Percentiles rank a stretch among this genome's conserved stretches.
These are phyloP conservation scores for Leptocoma aspasia DNA, from an alignment of 2,113 vertebrate species.

Conservation along the genomic window DNA sequence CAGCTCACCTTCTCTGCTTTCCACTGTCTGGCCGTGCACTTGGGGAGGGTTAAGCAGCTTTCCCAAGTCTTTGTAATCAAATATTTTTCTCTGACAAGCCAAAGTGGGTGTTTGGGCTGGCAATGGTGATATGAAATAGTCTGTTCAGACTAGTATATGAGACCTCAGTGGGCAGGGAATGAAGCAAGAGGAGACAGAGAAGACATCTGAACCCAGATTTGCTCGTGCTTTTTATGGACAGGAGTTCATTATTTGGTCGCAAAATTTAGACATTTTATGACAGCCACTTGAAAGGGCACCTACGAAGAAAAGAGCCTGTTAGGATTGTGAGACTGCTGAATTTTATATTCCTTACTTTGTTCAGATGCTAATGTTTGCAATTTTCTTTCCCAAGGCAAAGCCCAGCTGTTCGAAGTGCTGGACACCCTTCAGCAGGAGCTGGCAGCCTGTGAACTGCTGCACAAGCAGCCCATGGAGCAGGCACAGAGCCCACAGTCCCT, in stretches of 20 bases:
- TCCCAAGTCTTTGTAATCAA: background rate
- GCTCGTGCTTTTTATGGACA: background rate
- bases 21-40: background rate
- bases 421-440: conserved; percentile 84
- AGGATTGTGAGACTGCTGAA: background rate
- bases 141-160: background rate
- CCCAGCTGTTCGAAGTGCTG: conserved; percentile 80
- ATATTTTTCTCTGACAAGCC: background rate
- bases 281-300: background rate
- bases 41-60: background rate
- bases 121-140: background rate
- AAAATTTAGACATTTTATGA: background rate
- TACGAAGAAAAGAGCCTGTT: background rate
- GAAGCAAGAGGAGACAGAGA: background rate
- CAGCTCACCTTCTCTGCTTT: background rate
- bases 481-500: conserved; percentile 65
- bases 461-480: conserved; percentile 57
- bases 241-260: background rate
- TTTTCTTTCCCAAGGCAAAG: conserved; percentile 71
- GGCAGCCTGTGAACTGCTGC: conserved; percentile 82
- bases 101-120: background rate
- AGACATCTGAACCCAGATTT: background rate
- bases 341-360: background rate
- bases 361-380: background rate
- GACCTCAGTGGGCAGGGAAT: background rate